Evolutionary conservation across 2,113 vertebrate species (phyloP).

Genomic region (Pantherophis guttatus): DNA sequence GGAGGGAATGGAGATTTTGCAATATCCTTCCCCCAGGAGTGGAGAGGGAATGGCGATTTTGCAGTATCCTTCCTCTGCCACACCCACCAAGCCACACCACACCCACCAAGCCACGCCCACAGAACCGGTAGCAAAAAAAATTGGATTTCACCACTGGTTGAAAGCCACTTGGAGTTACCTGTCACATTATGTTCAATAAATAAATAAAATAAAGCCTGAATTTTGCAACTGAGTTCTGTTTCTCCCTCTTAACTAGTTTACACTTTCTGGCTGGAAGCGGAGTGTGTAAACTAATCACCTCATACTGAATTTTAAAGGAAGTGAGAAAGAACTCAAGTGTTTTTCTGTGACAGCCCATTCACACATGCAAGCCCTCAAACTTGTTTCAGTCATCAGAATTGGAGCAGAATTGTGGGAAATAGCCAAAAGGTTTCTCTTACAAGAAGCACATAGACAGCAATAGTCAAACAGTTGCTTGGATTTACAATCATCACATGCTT

Average conservation of each 20-base stretch:
- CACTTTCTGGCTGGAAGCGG: not conserved
- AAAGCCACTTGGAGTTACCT: not conserved
- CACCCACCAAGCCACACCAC: no score
- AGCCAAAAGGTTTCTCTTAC: not conserved
- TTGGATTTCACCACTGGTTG: no score
- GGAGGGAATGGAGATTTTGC: no score
- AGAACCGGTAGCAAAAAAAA: no score
- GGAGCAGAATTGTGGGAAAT: not conserved
- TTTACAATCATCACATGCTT: slow-evolving; percentile 12
- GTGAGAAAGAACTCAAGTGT: not conserved
- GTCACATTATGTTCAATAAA: not conserved
- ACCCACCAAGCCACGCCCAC: no score
- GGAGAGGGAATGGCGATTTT: no score
- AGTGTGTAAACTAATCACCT: not conserved
- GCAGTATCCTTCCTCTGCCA: no score
- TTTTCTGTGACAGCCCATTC: not conserved
- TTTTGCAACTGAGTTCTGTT: not conserved
- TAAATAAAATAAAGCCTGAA: not conserved
- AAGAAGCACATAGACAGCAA: not conserved
- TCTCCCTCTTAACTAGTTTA: not conserved
- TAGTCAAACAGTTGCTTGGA: not conserved
- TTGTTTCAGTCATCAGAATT: not conserved
- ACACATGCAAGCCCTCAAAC: not conserved
- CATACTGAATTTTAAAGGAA: not conserved
- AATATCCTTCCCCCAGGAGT: no score